phyloP scores from a whole-genome alignment of 2,888 invertebrate genomes.

The Acheta domesticus region DNA sequence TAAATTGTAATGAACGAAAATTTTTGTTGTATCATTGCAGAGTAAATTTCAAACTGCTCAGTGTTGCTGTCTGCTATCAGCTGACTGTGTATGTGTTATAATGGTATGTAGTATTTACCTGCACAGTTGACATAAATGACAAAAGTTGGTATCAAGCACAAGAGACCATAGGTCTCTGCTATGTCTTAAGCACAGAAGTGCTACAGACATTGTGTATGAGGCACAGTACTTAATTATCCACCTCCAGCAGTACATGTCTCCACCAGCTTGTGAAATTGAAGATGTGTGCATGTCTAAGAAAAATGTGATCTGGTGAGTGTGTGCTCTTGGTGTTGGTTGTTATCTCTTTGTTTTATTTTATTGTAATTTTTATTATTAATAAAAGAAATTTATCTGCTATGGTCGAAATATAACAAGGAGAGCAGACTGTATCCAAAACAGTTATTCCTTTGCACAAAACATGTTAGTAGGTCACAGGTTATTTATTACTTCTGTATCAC shows the following conservation, averaged over 20 bases:
- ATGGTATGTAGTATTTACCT: background rate
- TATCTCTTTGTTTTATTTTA: conserved; percentile 1
- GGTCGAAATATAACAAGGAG: background rate
- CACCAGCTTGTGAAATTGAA: background rate
- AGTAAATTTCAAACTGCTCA: background rate
- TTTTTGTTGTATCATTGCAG: background rate
- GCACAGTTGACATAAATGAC: background rate
- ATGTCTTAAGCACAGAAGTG: background rate
- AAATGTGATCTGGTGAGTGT: conserved; percentile 18
- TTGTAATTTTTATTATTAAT: background rate
- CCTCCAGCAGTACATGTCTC: background rate
- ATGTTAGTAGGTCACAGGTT: background rate
- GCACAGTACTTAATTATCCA: conserved; percentile 10
- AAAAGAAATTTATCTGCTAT: conserved; percentile 18
- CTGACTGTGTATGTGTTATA: background rate
- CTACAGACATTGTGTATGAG: background rate
- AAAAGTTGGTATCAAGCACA: conserved; percentile 18
- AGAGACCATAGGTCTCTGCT: background rate
- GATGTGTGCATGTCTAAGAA: background rate
- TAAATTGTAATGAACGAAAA: too few species aligned
- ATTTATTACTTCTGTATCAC: conserved; percentile 3
- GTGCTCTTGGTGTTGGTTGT: conserved; percentile 18
- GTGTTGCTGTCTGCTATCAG: background rate
- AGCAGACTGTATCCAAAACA: background rate
- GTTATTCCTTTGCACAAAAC: conserved; percentile 10